Percentiles rank a stretch among this genome's conserved stretches.
Evolutionary conservation across 2,888 invertebrate genomes (phyloP).

Genomic region (Sphaeridia pumilis): DNA sequence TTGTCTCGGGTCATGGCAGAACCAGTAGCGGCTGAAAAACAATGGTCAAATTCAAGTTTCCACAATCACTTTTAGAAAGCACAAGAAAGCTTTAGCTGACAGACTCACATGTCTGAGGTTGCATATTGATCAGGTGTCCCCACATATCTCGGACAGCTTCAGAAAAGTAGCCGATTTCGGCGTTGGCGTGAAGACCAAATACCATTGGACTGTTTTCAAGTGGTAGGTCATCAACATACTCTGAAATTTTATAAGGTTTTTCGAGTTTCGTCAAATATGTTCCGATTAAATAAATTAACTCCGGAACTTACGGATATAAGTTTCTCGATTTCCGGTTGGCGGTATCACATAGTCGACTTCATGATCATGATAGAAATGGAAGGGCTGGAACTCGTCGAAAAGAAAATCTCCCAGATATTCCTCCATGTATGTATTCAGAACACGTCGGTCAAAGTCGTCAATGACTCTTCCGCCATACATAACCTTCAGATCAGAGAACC

Average conservation of each 20-base stretch:
- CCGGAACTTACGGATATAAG: constrained; percentile 53
- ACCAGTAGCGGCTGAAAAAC: constrained; percentile 49
- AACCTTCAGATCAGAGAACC: constrained; percentile 46
- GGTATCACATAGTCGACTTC: constrained; percentile 69
- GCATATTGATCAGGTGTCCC: constrained; percentile 70
- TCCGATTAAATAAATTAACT: not conserved
- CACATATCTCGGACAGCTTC: constrained; percentile 77
- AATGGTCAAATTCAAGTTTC: not conserved
- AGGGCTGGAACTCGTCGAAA: constrained; percentile 71
- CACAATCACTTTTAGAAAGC: too few relatives aligned
- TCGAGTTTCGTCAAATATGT: not conserved
- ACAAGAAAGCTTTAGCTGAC: too few relatives aligned
- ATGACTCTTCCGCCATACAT: constrained; percentile 93
- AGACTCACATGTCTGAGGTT: constrained; percentile 76
- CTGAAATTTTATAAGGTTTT: constrained; percentile 37
- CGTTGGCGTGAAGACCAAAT: constrained; percentile 87
- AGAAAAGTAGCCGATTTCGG: constrained; percentile 88
- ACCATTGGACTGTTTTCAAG: constrained; percentile 77
- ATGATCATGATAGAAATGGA: constrained; percentile 70
- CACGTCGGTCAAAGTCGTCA: constrained; percentile 78
- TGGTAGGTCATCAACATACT: constrained; percentile 66
- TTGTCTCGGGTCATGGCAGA: constrained; percentile 72
- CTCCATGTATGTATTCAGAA: constrained; percentile 77
- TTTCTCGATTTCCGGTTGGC: constrained; percentile 51
- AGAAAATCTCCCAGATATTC: constrained; percentile 91